phyloP scores from a whole-genome alignment of 2,797 vertebrate species.

The Microctenopoma steveboyesi region DNA sequence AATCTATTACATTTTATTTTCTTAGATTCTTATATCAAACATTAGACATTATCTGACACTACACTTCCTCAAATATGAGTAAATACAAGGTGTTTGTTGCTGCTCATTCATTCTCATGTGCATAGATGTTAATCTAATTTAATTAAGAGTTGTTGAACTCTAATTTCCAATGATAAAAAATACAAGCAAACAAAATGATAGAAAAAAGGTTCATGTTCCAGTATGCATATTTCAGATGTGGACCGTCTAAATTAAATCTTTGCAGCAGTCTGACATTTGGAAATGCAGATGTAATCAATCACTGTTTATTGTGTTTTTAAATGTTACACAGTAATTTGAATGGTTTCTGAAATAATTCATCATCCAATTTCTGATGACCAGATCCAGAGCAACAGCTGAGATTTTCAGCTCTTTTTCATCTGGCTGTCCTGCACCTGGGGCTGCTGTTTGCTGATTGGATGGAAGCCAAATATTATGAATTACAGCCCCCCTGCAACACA shows the following conservation, averaged over 20 bases:
- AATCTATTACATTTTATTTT: conserved; percentile 27
- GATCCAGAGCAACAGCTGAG: conserved; percentile 33
- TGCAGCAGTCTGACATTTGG: conserved; percentile 5
- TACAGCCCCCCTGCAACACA: conserved; percentile 4
- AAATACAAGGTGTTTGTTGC: conserved; percentile 4
- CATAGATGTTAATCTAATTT: neutral
- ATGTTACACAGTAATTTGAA: conserved; percentile 6
- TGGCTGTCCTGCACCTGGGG: conserved; percentile 35
- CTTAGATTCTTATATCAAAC: conserved; percentile 1
- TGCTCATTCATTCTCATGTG: conserved; percentile 1
- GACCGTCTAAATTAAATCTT: neutral
- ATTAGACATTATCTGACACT: conserved; percentile 18
- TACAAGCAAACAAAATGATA: neutral
- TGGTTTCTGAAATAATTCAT: conserved; percentile 17
- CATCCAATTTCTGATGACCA: conserved; percentile 26
- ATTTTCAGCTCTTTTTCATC: conserved; percentile 31
- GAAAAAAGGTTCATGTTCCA: neutral
- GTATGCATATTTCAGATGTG: conserved; percentile 3
- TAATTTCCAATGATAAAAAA: neutral
- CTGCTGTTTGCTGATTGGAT: conserved; percentile 33
- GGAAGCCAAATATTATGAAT: conserved; percentile 32
- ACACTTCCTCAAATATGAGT: conserved; percentile 9
- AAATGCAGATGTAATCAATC: conserved; percentile 19
- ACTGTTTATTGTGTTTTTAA: conserved; percentile 16
- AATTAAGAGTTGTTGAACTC: neutral